Evolutionary conservation across 2,888 invertebrate genomes (phyloP).

Genomic region (Troides oblongomaculatus): DNA sequence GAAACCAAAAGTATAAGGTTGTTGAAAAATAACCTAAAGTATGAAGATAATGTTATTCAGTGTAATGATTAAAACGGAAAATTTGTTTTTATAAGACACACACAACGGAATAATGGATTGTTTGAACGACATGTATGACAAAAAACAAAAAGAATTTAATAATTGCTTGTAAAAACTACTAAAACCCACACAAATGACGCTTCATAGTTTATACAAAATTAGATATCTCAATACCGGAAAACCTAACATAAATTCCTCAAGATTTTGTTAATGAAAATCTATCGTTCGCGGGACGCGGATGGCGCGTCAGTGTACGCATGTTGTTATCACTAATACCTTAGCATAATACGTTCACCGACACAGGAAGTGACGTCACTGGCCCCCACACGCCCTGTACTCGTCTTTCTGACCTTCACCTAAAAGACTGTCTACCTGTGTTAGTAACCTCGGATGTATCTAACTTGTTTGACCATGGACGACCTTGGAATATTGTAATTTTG

Average conservation of each 20-base stretch:
- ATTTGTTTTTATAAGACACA: too few relatives aligned
- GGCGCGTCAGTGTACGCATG: conserved; percentile 3
- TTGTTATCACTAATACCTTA: conserved; percentile 17
- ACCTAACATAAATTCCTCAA: background rate
- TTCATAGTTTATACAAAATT: background rate
- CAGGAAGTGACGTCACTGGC: conserved; percentile 25
- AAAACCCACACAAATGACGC: background rate
- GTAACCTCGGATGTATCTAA: conserved; percentile 10
- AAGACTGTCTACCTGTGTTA: conserved; percentile 21
- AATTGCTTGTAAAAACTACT: background rate
- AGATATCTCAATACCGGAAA: background rate
- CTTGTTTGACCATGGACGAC: conserved; percentile 7
- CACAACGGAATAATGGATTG: too few relatives aligned
- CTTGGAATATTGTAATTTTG: conserved; percentile 7
- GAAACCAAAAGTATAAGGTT: too few relatives aligned
- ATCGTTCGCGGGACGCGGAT: conserved; percentile 1
- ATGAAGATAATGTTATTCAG: too few relatives aligned
- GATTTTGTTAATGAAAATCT: conserved; percentile 9
- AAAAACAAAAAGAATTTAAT: background rate
- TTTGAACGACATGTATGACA: too few relatives aligned
- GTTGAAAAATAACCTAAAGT: too few relatives aligned
- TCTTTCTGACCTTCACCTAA: conserved; percentile 28
- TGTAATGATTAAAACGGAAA: too few relatives aligned
- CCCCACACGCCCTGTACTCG: conserved; percentile 22
- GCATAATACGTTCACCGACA: conserved; percentile 14